phyloP scores from a whole-genome alignment of 2,113 vertebrate genomes.

The Nycticorax nycticorax region DNA sequence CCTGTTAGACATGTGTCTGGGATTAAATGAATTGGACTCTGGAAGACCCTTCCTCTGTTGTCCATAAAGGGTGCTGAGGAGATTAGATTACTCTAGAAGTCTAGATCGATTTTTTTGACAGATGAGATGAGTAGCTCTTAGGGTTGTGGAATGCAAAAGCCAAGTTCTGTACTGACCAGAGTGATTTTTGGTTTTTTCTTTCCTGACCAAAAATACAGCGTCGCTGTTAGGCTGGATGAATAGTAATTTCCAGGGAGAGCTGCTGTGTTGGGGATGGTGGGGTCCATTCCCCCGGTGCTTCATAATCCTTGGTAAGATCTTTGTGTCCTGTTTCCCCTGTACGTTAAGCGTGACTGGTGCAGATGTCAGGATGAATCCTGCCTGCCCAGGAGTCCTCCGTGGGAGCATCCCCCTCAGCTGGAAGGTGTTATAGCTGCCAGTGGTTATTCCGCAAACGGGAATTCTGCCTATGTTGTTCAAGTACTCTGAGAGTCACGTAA shows the following conservation, averaged over 20 bases:
- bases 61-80: neutral
- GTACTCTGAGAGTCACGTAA: fast-evolving
- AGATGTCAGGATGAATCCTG: neutral
- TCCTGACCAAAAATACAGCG: neutral
- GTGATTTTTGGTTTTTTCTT: neutral
- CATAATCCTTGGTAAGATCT: neutral
- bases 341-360: neutral
- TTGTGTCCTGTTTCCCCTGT: neutral
- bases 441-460: neutral
- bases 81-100: neutral
- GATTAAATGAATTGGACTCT: neutral
- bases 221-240: neutral
- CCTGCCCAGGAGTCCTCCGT: neutral
- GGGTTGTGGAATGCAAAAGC: neutral
- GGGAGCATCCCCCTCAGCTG: neutral
- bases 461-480: neutral
- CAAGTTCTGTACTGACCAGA: neutral
- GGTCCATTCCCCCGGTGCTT: neutral
- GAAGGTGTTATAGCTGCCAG: neutral
- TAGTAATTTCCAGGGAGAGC: neutral
- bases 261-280: neutral
- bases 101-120: neutral
- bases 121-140: neutral
- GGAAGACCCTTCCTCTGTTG: neutral
- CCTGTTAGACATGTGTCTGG: neutral